Evolutionary conservation across 1,140 invertebrate species (phyloP), one percentile per base, ranked within the genome.

Genomic region (Nephotettix cincticeps): DNA sequence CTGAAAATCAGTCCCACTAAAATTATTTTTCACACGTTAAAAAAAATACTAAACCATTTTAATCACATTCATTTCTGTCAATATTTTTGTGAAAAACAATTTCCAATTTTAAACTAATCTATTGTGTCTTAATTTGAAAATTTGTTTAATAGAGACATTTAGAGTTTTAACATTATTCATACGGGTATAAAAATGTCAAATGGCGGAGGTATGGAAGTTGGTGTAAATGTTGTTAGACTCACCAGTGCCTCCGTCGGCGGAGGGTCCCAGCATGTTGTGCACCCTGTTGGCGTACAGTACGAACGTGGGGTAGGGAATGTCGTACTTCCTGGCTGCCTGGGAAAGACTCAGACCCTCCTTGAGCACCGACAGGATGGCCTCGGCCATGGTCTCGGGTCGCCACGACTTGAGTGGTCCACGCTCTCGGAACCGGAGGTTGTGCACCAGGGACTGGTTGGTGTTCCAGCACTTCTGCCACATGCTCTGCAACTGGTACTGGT

Each of bases 391-490:
- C 82, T 96, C 94, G 1, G 93, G 93, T 40, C 93, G 83, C 94
- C 94, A 96, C 25, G 93, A 94, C 81, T 96, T 96, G 68, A 95
- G 84, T 0, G 94, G 94, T 1, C 94, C 94, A 51, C 94, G 88
- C 80, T 96, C 94, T n/a, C 94, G 87, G 84, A 95, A 95, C 64
- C 93, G 86, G 76, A 95, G 83, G 79, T 94, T 93, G 81, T 95
- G 93, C 32, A 94, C 90, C 74, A 94, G 84, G 73, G 89, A 91
- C 80, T 94, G 93, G 82, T 93, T 93, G 66, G 91, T 94, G 79
- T 91, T 95, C 93, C 93, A 96, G 81, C 93, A 95, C 80, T 95
- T 95, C 81, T 96, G 94, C 94, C 94, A 96, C 89, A 95, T 93
- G 36, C 91, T 93, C 81, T 96, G 94, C 79, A 96, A 83, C 81